These are phyloP conservation scores for Pocillopora grandis DNA, from an alignment of 92 coral and sea anemone species.

Conservation along the genomic window DNA sequence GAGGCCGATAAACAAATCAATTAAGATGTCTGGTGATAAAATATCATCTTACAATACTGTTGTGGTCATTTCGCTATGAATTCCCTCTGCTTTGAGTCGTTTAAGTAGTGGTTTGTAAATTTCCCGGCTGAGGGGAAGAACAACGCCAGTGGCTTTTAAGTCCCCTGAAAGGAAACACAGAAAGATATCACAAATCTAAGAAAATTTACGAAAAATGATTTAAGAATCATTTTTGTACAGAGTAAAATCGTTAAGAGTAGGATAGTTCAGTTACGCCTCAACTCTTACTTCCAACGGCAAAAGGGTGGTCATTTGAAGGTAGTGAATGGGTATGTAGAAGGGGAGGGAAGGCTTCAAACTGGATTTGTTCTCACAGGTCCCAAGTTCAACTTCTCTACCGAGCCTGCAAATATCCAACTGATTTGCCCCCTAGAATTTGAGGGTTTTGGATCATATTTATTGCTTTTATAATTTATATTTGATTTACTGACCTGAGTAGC, in stretches of 20 bases:
- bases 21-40: neutral
- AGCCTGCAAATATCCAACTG: too few relatives aligned
- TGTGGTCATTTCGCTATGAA: constrained; percentile 50
- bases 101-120: constrained; percentile 89
- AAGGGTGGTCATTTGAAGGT: too few relatives aligned
- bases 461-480: too few relatives aligned
- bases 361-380: too few relatives aligned
- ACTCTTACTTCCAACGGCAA: too few relatives aligned
- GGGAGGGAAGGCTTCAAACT: too few relatives aligned
- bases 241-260: neutral
- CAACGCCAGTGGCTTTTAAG: constrained; percentile 76
- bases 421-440: too few relatives aligned
- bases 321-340: too few relatives aligned
- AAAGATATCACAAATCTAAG: neutral
- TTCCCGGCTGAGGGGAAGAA: constrained; percentile 75
- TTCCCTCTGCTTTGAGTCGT: constrained; percentile 83
- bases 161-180: constrained; percentile 60
- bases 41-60: constrained; percentile 12
- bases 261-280: neutral
- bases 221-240: too few relatives aligned
- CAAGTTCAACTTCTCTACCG: too few relatives aligned
- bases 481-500: too few relatives aligned
- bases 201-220: neutral
- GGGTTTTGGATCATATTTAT: too few relatives aligned
- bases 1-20: neutral